Evolutionary conservation across 1,140 invertebrate species (phyloP).

Genomic region (Solenopsis invicta): DNA sequence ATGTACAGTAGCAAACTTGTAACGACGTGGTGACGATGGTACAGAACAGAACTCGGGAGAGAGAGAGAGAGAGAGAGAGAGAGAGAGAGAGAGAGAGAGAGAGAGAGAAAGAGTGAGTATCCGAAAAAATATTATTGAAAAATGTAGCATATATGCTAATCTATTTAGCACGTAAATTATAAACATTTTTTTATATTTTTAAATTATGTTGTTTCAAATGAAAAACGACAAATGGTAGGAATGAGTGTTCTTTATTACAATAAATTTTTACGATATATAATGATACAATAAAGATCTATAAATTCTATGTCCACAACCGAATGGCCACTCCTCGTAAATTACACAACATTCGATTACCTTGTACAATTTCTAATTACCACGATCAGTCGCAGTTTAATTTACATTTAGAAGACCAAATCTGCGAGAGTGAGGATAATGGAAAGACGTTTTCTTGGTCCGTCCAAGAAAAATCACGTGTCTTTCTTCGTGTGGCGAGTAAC

Average conservation of each 20-base stretch:
- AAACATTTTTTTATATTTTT: too few species aligned
- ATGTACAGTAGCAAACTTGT: too few species aligned
- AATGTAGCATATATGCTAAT: too few species aligned
- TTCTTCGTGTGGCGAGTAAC: constrained; percentile 33
- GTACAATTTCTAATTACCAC: constrained; percentile 73
- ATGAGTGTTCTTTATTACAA: constrained; percentile 81
- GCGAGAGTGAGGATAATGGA: constrained; percentile 12
- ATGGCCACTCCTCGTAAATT: constrained; percentile 78
- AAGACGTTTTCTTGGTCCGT: constrained; percentile 32
- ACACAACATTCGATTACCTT: constrained; percentile 75
- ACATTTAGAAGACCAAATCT: constrained; percentile 55
- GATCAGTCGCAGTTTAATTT: constrained; percentile 53
- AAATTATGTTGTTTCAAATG: not conserved
- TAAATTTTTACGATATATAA: constrained; percentile 80
- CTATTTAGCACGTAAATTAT: too few species aligned
- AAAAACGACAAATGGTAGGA: constrained; percentile 25
- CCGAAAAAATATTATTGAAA: too few species aligned
- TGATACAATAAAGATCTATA: constrained; percentile 85
- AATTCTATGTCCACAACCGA: constrained; percentile 85
- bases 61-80: too few species aligned
- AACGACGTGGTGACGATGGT: too few species aligned
- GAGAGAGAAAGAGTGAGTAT: too few species aligned
- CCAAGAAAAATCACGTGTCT: constrained; percentile 6
- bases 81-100: too few species aligned
- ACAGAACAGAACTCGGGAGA: too few species aligned